Evolutionary conservation across 2,888 invertebrate genomes (phyloP).

Genomic region (Troglohyphantes excavatus): DNA sequence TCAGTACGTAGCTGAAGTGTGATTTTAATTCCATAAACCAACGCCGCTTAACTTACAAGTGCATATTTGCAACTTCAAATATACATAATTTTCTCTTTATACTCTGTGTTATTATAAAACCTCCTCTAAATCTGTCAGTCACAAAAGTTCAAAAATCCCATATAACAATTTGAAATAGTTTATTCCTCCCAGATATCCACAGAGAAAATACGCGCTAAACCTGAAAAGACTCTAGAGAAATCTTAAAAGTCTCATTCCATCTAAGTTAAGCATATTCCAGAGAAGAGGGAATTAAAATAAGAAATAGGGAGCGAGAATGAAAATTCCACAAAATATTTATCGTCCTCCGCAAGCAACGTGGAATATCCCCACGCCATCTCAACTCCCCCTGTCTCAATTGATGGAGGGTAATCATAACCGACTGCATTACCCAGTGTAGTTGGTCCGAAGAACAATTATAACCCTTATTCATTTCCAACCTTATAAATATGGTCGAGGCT

Average conservation of each 20-base stretch:
- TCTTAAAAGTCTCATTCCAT: background rate
- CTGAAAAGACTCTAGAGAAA: background rate
- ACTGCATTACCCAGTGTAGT: slow-evolving; percentile 52
- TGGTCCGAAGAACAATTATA: slow-evolving; percentile 65
- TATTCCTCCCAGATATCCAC: too few species aligned
- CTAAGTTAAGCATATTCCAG: background rate
- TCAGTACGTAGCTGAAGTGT: too few species aligned
- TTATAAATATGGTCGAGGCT: slow-evolving; percentile 37
- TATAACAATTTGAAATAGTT: too few species aligned
- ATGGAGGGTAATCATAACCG: slow-evolving; percentile 55
- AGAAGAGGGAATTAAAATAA: background rate
- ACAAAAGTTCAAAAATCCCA: too few species aligned
- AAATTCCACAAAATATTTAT: background rate
- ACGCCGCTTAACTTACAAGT: too few species aligned
- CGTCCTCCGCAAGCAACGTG: background rate
- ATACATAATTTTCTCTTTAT: too few species aligned
- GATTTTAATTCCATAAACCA: too few species aligned
- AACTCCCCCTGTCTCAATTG: slow-evolving; percentile 39
- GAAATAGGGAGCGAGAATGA: background rate
- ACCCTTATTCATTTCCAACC: slow-evolving; percentile 48
- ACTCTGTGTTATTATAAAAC: too few species aligned
- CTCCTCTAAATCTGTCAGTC: too few species aligned
- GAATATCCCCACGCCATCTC: background rate
- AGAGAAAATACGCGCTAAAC: background rate
- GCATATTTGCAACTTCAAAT: too few species aligned